These are phyloP conservation scores for Cordilura impudica DNA, from an alignment of 2,888 invertebrate genomes.

Conservation along the genomic window DNA sequence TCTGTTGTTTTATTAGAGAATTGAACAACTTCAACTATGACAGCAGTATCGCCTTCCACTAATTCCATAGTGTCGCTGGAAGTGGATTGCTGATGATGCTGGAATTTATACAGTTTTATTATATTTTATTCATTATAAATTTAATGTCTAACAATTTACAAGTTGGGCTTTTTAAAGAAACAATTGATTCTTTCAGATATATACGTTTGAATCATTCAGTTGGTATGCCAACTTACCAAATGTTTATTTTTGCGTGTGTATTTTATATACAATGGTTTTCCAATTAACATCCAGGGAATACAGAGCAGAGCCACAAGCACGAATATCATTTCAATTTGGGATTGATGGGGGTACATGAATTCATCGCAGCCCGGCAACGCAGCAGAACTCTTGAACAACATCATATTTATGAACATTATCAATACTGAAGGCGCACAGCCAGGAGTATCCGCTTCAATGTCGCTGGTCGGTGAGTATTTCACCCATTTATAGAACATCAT, in stretches of 20 bases:
- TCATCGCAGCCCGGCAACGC: conserved; percentile 79
- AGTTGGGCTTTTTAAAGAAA: too few relatives aligned
- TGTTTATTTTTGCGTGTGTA: conserved; percentile 67
- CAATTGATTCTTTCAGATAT: too few relatives aligned
- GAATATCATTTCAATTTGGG: conserved; percentile 85
- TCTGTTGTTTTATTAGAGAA: conserved; percentile 63
- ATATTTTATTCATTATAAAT: too few relatives aligned
- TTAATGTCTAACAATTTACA: too few relatives aligned
- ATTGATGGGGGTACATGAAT: conserved; percentile 86
- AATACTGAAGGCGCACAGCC: conserved; percentile 86
- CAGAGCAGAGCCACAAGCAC: conserved; percentile 90
- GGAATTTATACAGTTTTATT: not conserved
- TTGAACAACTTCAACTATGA: conserved; percentile 67
- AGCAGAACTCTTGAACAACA: conserved; percentile 81
- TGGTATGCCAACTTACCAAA: conserved; percentile 70
- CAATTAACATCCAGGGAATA: conserved; percentile 95
- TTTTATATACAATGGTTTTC: conserved; percentile 90
- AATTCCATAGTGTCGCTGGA: conserved; percentile 53
- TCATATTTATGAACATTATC: conserved; percentile 89
- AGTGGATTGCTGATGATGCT: conserved; percentile 40
- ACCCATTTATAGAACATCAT: conserved; percentile 97
- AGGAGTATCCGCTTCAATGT: conserved; percentile 74
- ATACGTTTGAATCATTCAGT: too few relatives aligned
- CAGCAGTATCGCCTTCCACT: conserved; percentile 65
- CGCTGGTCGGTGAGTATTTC: conserved; percentile 81